Evolutionary conservation across 2,797 vertebrate species (phyloP).

Genomic region (Poliocrania exsul): DNA sequence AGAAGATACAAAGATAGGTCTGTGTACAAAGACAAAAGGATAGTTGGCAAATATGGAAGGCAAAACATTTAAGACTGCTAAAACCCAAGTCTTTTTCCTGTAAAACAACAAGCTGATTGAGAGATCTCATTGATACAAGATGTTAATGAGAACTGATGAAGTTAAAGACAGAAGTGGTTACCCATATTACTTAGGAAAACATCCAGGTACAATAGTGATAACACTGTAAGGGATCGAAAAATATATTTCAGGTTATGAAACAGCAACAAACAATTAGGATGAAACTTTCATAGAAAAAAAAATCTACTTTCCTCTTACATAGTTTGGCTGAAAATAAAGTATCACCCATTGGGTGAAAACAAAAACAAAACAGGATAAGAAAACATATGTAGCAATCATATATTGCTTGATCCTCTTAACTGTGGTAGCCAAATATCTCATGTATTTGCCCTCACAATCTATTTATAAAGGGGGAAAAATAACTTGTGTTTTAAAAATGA

Average conservation of each 20-base stretch:
- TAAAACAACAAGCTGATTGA: neutral
- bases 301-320: neutral
- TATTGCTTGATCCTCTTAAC: neutral
- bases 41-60: neutral
- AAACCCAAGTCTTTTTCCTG: neutral
- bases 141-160: neutral
- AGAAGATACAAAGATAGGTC: neutral
- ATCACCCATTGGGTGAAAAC: neutral
- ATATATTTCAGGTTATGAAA: neutral
- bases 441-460: neutral
- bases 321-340: neutral
- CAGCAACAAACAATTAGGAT: neutral
- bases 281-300: neutral
- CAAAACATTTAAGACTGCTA: neutral
- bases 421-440: neutral
- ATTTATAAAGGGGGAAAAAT: neutral
- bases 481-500: neutral
- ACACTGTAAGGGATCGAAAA: neutral
- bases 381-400: neutral
- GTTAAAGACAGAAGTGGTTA: neutral
- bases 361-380: rapidly evolving
- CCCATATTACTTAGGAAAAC: neutral
- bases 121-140: neutral
- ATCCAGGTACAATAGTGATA: neutral
- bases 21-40: neutral